These are phyloP conservation scores for Spicauda simplicius DNA, from an alignment of 2,888 invertebrate species.

Conservation along the genomic window DNA sequence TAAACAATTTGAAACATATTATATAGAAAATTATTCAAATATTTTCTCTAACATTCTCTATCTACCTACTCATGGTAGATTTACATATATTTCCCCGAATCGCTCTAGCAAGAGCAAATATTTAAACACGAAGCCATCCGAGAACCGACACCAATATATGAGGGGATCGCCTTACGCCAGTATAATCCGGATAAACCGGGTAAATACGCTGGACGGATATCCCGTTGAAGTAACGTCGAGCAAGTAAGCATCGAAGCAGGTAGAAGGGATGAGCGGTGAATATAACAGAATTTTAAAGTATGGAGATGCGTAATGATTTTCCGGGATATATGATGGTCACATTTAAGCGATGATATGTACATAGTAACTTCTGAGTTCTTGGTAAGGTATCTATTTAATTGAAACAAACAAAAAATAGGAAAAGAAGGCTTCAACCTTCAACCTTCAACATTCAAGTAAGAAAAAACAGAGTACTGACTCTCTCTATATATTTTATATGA, in stretches of 20 bases:
- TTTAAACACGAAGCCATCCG: constrained; percentile 22
- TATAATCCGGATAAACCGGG: constrained; percentile 37
- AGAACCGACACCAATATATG: constrained; percentile 28
- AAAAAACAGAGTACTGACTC: too few species aligned
- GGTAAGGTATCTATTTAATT: too few species aligned
- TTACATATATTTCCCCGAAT: background rate
- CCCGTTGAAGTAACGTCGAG: constrained; percentile 8
- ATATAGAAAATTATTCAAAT: background rate
- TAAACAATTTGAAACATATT: too few species aligned
- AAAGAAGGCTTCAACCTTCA: too few species aligned
- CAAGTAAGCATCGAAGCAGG: constrained; percentile 1
- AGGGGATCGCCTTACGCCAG: constrained; percentile 30
- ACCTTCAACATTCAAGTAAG: too few species aligned
- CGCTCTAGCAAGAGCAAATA: constrained; percentile 19
- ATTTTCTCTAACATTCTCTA: background rate
- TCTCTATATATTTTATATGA: too few species aligned
- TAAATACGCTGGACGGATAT: constrained; percentile 33
- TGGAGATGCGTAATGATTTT: background rate
- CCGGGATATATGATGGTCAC: too few species aligned
- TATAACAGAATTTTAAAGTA: background rate
- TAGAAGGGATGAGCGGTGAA: background rate
- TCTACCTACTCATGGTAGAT: background rate
- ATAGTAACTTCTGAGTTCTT: too few species aligned
- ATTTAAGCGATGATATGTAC: too few species aligned
- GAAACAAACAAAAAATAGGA: too few species aligned